Conservation (phyloP, 2,797 vertebrate species). For the Amniataba percoides region DNA sequence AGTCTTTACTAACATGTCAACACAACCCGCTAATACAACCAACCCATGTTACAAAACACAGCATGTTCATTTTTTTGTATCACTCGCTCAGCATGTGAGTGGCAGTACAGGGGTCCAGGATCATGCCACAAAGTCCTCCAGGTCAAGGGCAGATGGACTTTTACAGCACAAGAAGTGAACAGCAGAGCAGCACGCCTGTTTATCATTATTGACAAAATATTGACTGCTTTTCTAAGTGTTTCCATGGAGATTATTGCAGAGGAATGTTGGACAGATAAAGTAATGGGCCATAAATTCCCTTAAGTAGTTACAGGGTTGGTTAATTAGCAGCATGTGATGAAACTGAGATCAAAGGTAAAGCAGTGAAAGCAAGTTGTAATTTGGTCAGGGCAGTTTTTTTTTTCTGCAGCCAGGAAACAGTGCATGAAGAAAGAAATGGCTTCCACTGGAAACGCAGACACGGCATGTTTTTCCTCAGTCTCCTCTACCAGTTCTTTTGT, state of each 20-base stretch:
- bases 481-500: conserved; percentile 25
- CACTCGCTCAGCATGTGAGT: background rate
- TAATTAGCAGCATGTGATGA: conserved; percentile 54
- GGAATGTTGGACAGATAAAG: conserved; percentile 63
- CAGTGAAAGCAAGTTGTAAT: conserved; percentile 53
- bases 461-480: conserved; percentile 16
- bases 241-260: conserved; percentile 52
- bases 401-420: conserved; percentile 2
- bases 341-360: conserved; percentile 64
- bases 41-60: background rate
- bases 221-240: conserved; percentile 41
- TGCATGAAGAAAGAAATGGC: background rate
- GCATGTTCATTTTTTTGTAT: background rate
- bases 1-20: background rate
- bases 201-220: conserved; percentile 59
- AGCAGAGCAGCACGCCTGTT: conserved; percentile 18
- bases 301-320: conserved; percentile 32
- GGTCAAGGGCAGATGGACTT: conserved; percentile 1
- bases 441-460: conserved; percentile 22
- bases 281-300: conserved; percentile 58
- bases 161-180: background rate
- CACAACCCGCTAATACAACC: background rate
- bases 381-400: background rate
- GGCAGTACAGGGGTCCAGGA: background rate
- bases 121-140: background rate